phyloP scores from a whole-genome alignment of 2,797 vertebrate genomes.

The Molothrus aeneus region DNA sequence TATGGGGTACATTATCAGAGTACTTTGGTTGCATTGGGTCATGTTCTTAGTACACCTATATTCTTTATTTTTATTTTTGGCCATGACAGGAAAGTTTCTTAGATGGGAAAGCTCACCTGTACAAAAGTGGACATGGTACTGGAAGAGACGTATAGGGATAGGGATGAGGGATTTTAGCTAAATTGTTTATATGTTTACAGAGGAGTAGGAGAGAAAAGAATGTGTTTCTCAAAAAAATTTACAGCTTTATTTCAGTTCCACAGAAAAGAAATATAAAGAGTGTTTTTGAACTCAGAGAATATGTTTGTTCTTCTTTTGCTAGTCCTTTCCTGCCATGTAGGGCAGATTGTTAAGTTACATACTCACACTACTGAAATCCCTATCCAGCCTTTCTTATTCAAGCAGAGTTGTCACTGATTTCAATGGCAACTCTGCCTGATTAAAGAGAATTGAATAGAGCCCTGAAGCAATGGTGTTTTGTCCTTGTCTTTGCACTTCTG shows the following conservation, averaged over 20 bases:
- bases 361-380: neutral
- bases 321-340: neutral
- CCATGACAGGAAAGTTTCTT: neutral
- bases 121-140: neutral
- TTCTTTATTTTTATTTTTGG: neutral
- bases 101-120: neutral
- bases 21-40: neutral
- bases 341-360: neutral
- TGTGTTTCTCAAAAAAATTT: fast-evolving
- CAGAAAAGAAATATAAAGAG: neutral
- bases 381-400: neutral
- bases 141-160: fast-evolving
- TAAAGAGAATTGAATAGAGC: slow-evolving; percentile 32
- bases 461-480: slow-evolving; percentile 34
- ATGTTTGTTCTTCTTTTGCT: neutral
- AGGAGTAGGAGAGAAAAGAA: neutral
- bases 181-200: neutral
- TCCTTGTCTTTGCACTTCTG: slow-evolving; percentile 53
- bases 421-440: slow-evolving; percentile 25
- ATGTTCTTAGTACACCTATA: neutral
- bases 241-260: neutral
- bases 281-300: neutral
- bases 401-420: slow-evolving; percentile 41
- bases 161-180: neutral
- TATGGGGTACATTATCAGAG: neutral